These are phyloP conservation scores for Piaya cayana DNA, from an alignment of 2,113 vertebrate species.

Conservation along the genomic window DNA sequence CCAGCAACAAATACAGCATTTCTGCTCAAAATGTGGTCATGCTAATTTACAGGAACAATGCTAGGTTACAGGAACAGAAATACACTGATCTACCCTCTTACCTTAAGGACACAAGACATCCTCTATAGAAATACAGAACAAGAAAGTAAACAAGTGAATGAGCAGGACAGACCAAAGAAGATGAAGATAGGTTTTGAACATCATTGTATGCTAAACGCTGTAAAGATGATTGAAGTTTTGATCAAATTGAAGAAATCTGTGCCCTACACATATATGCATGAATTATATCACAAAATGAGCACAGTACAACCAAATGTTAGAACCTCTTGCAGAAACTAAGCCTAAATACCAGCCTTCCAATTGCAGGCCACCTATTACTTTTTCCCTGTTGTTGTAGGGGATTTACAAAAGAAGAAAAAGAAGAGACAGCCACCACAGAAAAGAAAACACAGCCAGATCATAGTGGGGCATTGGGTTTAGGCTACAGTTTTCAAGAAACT, in stretches of 20 bases:
- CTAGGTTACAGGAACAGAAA: not conserved
- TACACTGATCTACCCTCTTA: not conserved
- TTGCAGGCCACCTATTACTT: not conserved
- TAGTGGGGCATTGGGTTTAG: not conserved
- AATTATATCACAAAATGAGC: not conserved
- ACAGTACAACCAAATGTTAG: not conserved
- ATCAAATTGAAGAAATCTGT: not conserved
- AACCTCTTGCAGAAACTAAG: not conserved
- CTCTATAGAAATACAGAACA: constrained; percentile 11
- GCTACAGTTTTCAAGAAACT: not conserved
- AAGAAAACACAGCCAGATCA: not conserved
- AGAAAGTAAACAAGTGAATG: constrained; percentile 20
- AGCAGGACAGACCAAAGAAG: not conserved
- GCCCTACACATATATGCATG: not conserved
- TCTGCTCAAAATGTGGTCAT: not conserved
- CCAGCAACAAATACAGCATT: not conserved
- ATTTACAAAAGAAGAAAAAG: not conserved
- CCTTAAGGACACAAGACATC: constrained; percentile 7
- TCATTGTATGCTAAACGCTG: not conserved
- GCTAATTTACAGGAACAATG: not conserved
- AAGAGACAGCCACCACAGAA: not conserved
- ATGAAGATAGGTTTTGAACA: not conserved
- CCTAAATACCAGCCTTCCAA: not conserved
- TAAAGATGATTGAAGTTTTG: not conserved
- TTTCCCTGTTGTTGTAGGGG: not conserved